phyloP scores from a whole-genome alignment of 2,888 invertebrate species.

The Lithophane semibrunnea region DNA sequence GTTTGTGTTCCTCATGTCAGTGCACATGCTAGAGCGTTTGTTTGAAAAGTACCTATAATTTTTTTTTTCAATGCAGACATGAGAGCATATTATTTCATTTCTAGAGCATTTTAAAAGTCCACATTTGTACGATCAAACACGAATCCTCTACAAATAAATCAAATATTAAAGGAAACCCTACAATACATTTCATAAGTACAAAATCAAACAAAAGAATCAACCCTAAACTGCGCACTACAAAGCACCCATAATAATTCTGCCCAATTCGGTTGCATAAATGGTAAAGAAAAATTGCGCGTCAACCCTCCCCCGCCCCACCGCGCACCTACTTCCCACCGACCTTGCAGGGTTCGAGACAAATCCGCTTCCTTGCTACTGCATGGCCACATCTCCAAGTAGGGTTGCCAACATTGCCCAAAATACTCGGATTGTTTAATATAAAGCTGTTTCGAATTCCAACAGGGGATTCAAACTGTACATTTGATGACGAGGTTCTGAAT shows the following conservation, averaged over 20 bases:
- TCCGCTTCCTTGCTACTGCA: conserved; percentile 64
- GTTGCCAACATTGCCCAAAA: conserved; percentile 40
- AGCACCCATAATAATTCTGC: conserved; percentile 46
- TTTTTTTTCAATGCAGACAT: background rate
- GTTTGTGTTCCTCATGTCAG: background rate
- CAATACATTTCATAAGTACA: conserved; percentile 1
- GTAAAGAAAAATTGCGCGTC: conserved; percentile 58
- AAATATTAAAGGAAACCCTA: background rate
- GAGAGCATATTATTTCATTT: background rate
- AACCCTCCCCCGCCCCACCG: conserved; percentile 31
- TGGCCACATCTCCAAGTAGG: conserved; percentile 56
- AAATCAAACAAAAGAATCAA: conserved; percentile 44
- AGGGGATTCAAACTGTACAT: background rate
- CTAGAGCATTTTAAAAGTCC: background rate
- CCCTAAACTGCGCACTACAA: conserved; percentile 46
- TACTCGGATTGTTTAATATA: background rate
- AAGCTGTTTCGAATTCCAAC: conserved; percentile 22
- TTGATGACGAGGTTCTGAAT: background rate
- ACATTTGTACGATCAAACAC: background rate
- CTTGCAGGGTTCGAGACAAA: conserved; percentile 69
- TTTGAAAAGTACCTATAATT: too few species aligned
- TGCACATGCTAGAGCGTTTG: background rate
- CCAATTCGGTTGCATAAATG: conserved; percentile 65
- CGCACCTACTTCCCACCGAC: conserved; percentile 60
- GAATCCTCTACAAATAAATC: background rate